Percentiles rank a stretch among this genome's conserved stretches.
These are phyloP conservation scores for Zaprionus vittiger DNA, from an alignment of 1,140 invertebrate genomes.

Conservation along the genomic window DNA sequence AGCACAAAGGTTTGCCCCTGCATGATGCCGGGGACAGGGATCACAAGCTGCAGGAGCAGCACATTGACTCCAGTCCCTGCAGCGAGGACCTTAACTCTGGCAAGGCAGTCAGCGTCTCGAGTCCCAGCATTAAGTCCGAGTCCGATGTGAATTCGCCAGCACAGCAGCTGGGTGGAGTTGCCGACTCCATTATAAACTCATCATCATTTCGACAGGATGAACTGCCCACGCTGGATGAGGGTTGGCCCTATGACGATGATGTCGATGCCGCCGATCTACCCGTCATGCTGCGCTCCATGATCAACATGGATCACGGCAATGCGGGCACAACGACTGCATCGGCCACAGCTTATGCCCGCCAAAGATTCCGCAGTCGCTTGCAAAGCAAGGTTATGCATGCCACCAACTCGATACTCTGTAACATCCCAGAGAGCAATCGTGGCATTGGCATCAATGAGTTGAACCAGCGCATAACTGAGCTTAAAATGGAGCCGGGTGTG, in stretches of 20 bases:
- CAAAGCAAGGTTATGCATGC: slow-evolving; percentile 85
- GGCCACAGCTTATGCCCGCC: slow-evolving; percentile 83
- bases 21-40: slow-evolving; percentile 83
- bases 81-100: slow-evolving; percentile 92
- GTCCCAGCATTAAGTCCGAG: slow-evolving; percentile 95
- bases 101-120: slow-evolving; percentile 91
- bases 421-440: slow-evolving; percentile 80
- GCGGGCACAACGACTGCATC: slow-evolving; percentile 54
- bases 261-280: slow-evolving; percentile 88
- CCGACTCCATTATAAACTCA: slow-evolving; percentile 36
- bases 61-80: slow-evolving; percentile 91
- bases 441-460: slow-evolving; percentile 87
- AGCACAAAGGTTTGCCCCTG: slow-evolving; percentile 93
- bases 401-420: slow-evolving; percentile 80
- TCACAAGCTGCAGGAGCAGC: slow-evolving; percentile 55
- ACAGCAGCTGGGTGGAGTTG: slow-evolving; percentile 67
- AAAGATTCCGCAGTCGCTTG: slow-evolving; percentile 86
- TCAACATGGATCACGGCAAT: slow-evolving; percentile 84
- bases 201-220: slow-evolving; percentile 43
- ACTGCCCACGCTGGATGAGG: slow-evolving; percentile 51
- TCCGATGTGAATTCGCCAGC: slow-evolving; percentile 88
- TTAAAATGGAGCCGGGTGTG: slow-evolving; percentile 88
- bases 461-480: slow-evolving; percentile 89
- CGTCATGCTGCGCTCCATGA: slow-evolving; percentile 88
- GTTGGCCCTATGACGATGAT: slow-evolving; percentile 89